Conservation (phyloP, 1,140 invertebrate genomes). For the Cydia fagiglandana region DNA sequence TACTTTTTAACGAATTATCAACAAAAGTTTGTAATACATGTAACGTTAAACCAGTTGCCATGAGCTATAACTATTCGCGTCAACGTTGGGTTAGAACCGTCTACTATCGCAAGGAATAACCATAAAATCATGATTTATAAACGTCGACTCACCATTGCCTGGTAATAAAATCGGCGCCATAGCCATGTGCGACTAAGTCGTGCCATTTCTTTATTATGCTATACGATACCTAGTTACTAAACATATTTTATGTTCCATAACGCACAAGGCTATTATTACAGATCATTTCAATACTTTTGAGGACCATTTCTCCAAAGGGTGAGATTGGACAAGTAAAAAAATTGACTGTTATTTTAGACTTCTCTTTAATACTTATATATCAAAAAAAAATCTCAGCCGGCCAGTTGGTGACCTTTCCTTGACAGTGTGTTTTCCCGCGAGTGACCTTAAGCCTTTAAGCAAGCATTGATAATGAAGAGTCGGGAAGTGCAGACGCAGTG, state of each 20-base stretch:
- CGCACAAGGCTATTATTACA: background rate
- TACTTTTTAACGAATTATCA: too few relatives aligned
- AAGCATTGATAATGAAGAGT: constrained; percentile 61
- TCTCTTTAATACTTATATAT: too few relatives aligned
- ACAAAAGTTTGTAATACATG: too few relatives aligned
- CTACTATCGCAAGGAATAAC: constrained; percentile 59
- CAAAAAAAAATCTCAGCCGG: too few relatives aligned
- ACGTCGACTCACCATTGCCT: constrained; percentile 53
- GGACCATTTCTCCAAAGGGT: too few relatives aligned
- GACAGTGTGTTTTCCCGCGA: constrained; percentile 44
- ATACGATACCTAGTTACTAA: background rate
- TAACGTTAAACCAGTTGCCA: constrained; percentile 34
- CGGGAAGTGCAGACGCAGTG: constrained; percentile 66
- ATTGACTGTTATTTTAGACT: too few relatives aligned
- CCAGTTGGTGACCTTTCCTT: background rate
- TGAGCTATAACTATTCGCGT: constrained; percentile 41
- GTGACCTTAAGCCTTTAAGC: constrained; percentile 53
- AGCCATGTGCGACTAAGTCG: constrained; percentile 49
- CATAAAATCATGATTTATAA: constrained; percentile 70
- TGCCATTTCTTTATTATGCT: constrained; percentile 45
- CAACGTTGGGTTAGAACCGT: constrained; percentile 46
- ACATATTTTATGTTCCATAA: constrained; percentile 38
- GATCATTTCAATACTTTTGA: too few relatives aligned
- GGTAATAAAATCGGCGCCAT: constrained; percentile 54
- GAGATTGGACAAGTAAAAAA: too few relatives aligned